Base-by-base conservation (phyloP, 2,797 vertebrate genomes). In the Octomys mimax region DNA sequence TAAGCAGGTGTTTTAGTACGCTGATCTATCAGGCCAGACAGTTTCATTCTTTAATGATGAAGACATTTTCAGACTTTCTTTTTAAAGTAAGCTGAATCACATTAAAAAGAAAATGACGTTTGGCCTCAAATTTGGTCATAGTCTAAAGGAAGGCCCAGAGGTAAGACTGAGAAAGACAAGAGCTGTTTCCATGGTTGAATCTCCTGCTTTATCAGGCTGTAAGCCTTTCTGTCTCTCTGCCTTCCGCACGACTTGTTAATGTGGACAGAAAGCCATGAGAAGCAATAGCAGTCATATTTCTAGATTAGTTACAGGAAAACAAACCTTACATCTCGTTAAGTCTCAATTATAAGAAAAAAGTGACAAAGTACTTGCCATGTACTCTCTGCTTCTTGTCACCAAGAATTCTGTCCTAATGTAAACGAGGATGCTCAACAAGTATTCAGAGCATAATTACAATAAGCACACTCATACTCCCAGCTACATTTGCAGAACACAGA, bases 291-390 rank as follows among this genome's bases (percentile, higher is more conserved):
- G 24, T 52, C 42, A 19, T 4, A 49, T 31, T 83, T 91, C 81
- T 57, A 85, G 62, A 66, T 77, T 81, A 78, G 79, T 96, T 91
- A 92, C 49, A 70, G 59, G 95, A 92, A 91, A 42, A 36, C 22
- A 78, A 83, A 16, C 26, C 61, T 92, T 78, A 70, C 12, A 33
- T 87, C 75, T 96, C 61, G 14, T n/a, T 79, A 92, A 89, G 70
- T 28, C 54, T 84, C 42, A 39, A 73, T 85, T 83, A 83, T 52
- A 73, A 52, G 66, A 54, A 73, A 31, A 81, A 66, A 88, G 36
- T 0, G 61, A 94, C 86, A 87, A 85, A 49, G 57, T n/a, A 52
- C 68, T 59, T 62, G 77, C 31, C 57, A 42, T 39, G 13, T 89
- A 46, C 54, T 84, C 71, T 91, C 68, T 89, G 82, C 70, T 92